Base-by-base conservation (phyloP, 2,797 vertebrate species). In the Threskiornis aethiopicus region DNA sequence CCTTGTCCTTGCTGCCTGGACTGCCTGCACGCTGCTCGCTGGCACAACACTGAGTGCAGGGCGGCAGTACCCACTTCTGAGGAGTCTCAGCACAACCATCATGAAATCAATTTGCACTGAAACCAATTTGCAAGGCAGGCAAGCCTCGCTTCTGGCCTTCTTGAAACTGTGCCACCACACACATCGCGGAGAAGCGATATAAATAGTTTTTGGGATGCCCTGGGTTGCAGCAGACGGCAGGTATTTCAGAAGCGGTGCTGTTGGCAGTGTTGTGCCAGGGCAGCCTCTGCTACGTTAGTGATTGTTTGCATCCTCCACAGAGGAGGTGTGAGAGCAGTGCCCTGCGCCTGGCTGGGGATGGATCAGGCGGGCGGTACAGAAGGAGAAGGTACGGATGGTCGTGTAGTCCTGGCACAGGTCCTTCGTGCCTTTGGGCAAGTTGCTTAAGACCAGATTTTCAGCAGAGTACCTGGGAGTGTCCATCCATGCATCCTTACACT, bases 181-280 rank as follows among this genome's bases (percentile, higher is more conserved):
- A 1, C 0, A 1, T 31, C 0, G 1, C 0, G 0, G 22, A 18
- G 61, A 37, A 51, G 12, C 4, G 37, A 19, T 75, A 26, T 20
- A 58, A 89, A 78, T 24, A 51, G 46, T 9, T 80, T n/a, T 46
- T 0, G 2, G 81, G 84, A 17, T 19, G 84, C 19, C 14, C 25
- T 8, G 62, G 80, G 61, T 16, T 10, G 84, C 64, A 39, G 84
- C 75, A 70, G 93, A 14, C 12, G 5, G 89, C 76, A 72, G 90
- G 87, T 73, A 85, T 52, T 80, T 47, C 19, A 3, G 84, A 47
- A 71, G 42, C 5, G 0, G 25, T 54, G 70, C 70, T 84, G 65
- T 31, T n/a, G 16, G 58, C 52, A 28, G 59, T 35, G 64, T 83
- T 10, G 4, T 62, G 55, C 51, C 2, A 2, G 72, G 71, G 51